phyloP scores from a whole-genome alignment of 2,888 invertebrate genomes.

The Epinotia nisella region DNA sequence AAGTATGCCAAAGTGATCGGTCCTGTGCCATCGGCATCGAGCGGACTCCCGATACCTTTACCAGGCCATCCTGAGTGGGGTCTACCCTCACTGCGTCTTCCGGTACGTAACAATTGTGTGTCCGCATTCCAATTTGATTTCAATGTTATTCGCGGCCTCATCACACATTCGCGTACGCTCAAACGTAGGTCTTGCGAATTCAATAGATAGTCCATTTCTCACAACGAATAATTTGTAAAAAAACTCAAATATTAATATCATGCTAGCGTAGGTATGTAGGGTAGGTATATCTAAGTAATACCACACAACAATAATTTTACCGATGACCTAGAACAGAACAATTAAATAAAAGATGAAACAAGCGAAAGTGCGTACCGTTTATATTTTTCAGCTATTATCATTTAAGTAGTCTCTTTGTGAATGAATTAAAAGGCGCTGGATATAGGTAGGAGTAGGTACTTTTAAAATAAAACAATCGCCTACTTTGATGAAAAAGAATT shows the following conservation, averaged over 20 bases:
- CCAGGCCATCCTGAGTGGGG: no score
- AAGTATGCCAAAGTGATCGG: no score
- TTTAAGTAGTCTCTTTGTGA: slow-evolving; percentile 40
- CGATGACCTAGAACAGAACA: neutral
- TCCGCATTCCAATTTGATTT: neutral
- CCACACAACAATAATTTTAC: no score
- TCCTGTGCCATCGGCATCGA: no score
- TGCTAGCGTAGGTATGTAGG: neutral
- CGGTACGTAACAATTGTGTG: neutral
- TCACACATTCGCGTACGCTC: no score
- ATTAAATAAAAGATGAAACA: slow-evolving; percentile 3
- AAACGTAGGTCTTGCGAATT: neutral
- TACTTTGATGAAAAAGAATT: slow-evolving; percentile 43
- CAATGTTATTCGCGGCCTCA: neutral
- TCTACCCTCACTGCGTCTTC: no score
- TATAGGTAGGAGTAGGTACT: slow-evolving; percentile 13
- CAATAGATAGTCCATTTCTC: neutral
- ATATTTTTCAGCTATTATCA: slow-evolving; percentile 8
- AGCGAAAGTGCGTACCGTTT: slow-evolving; percentile 2
- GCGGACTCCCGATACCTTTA: no score
- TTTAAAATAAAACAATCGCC: slow-evolving; percentile 39
- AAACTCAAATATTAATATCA: neutral
- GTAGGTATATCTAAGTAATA: no score
- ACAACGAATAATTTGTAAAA: neutral
- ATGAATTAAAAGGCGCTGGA: slow-evolving; percentile 26